Evolutionary conservation across 2,113 vertebrate genomes (phyloP), one percentile per base, ranked within the genome.

Genomic region (Tursiops truncatus): DNA sequence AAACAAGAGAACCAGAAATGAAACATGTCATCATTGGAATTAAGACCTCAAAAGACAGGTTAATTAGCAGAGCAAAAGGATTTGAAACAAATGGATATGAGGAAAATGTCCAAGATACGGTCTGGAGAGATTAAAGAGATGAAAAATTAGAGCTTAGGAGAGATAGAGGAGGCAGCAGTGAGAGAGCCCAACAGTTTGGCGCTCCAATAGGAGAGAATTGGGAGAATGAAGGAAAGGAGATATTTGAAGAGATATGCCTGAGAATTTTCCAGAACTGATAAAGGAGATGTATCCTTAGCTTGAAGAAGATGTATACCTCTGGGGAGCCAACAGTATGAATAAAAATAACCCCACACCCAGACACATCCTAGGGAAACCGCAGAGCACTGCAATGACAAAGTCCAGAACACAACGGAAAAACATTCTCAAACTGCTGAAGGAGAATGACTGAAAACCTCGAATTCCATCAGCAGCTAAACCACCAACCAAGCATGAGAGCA

Each of bases 21-120:
- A 91, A 81, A 89, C 63, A 5, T 2, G 18, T 1, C 10, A 13
- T 56, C 71, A 28, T 60, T 53, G 86, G 91, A 85, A 95, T 68
- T 18, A 88, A 93, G 83, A 58, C 38, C 82, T 79, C 82, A 26
- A 20, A 14, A 36, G 82, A 79, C 68, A 70, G 63, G 92, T 93
- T 89, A 33, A 92, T 95, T 68, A 96, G 89, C 65, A 93, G 62
- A 95, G 83, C 63, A 13, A 23, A 14, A 47, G 56, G 67, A 50
- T 71, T 93, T 58, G 62, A 53, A 53, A 93, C 60, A 89, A 87
- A 88, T 3, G 60, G 76, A 70, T 91, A 5, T 13, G 71, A 89
- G 77, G 38, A 31, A 8, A 56, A 47, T 53, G 14, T 12, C 89
- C 62, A 58, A 81, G 89, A 88, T 7, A 25, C 2, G 20, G 63